phyloP scores from a whole-genome alignment of 2,113 vertebrate genomes.

The Lasiurus cinereus region DNA sequence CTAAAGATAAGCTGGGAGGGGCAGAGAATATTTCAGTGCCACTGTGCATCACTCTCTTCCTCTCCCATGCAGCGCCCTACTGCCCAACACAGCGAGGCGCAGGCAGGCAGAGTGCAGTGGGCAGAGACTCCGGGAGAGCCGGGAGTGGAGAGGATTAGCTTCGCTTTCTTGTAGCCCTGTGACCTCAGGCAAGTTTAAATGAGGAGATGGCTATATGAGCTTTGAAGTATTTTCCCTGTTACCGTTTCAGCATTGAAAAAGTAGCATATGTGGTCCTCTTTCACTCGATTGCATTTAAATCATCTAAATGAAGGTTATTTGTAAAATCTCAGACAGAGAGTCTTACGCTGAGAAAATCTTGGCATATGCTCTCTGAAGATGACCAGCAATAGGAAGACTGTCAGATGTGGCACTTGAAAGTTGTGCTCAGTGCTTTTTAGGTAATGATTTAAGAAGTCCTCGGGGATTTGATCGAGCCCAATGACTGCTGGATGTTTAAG shows the following conservation, averaged over 20 bases:
- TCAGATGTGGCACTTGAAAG: background rate
- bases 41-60: accelerated
- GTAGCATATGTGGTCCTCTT: background rate
- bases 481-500: background rate
- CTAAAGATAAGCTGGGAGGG: background rate
- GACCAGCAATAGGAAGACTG: background rate
- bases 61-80: accelerated
- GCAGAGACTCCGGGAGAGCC: background rate
- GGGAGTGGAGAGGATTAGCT: background rate
- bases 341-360: background rate
- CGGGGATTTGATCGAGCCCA: background rate
- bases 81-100: background rate
- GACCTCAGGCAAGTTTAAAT: background rate
- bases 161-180: background rate
- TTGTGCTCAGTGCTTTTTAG: slow-evolving; percentile 44
- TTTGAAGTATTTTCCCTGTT: background rate
- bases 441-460: slow-evolving; percentile 27
- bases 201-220: accelerated
- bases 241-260: background rate
- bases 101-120: accelerated
- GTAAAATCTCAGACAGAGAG: background rate
- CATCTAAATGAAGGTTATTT: background rate
- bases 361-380: background rate
- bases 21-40: background rate
- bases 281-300: background rate